Percentiles rank a stretch among this genome's conserved stretches.
Conservation (phyloP, 2,888 invertebrate genomes). For the Horisme vitalbata region DNA sequence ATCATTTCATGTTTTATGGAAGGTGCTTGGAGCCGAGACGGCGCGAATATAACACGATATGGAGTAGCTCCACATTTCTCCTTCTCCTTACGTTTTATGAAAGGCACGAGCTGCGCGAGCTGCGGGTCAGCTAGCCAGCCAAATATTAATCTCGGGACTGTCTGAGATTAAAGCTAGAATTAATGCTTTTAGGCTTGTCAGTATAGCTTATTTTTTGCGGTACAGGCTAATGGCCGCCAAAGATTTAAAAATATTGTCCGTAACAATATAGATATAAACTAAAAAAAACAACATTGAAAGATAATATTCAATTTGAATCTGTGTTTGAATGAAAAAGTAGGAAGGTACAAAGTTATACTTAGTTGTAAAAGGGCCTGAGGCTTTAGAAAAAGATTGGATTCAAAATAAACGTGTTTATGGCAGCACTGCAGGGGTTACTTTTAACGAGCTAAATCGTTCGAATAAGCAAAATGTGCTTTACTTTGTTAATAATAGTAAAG, state of each 20-base stretch:
- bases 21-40: not conserved
- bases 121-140: no score
- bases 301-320: no score
- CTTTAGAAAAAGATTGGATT: not conserved
- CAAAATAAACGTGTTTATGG: not conserved
- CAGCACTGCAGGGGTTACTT: slow-evolving; percentile 3
- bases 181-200: no score
- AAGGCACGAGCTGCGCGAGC: no score
- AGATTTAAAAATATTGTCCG: no score
- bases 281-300: no score
- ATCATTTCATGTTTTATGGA: slow-evolving; percentile 13
- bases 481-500: slow-evolving; percentile 2
- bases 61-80: not conserved
- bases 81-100: no score
- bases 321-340: not conserved
- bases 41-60: not conserved
- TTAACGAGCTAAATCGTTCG: not conserved
- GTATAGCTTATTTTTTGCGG: no score
- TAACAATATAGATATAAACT: no score
- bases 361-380: not conserved
- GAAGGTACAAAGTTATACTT: not conserved
- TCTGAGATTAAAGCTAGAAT: no score
- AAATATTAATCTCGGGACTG: no score
- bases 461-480: not conserved
- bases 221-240: no score